Percentiles rank a stretch among this genome's conserved stretches.
phyloP scores from a whole-genome alignment of 2,888 invertebrate genomes.

The Ichneumoninae sp. region DNA sequence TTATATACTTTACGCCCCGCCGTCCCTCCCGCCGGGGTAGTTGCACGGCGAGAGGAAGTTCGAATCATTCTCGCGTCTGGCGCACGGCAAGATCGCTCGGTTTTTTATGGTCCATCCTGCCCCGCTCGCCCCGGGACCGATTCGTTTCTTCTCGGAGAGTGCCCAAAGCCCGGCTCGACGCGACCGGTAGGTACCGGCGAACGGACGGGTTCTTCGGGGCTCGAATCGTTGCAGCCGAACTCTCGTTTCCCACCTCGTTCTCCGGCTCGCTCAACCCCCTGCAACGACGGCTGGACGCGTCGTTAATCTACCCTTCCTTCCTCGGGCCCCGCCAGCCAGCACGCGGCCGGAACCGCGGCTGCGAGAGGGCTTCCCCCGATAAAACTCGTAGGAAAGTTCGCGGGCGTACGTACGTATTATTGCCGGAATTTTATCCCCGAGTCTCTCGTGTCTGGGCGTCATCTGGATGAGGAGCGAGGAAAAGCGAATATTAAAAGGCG shows the following conservation, averaged over 20 bases:
- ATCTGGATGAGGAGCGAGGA: conserved; percentile 65
- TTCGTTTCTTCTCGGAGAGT: conserved; percentile 58
- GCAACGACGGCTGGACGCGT: conserved; percentile 64
- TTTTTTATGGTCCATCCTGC: conserved; percentile 46
- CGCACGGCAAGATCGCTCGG: conserved; percentile 9
- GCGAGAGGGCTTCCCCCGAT: conserved; percentile 51
- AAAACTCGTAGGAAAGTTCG: conserved; percentile 61
- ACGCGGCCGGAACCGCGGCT: conserved; percentile 59
- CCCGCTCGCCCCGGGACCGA: conserved; percentile 44
- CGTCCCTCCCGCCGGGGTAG: conserved; percentile 1
- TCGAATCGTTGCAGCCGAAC: conserved; percentile 65
- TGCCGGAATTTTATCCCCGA: conserved; percentile 54
- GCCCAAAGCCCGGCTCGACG: conserved; percentile 38
- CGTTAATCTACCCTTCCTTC: conserved; percentile 61
- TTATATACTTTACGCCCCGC: conserved; percentile 20
- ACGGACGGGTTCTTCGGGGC: conserved; percentile 12
- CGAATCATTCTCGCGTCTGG: conserved; percentile 51
- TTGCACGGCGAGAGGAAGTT: conserved; percentile 36
- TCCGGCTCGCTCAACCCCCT: conserved; percentile 31
- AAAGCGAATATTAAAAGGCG: conserved; percentile 63
- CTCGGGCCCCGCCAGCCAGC: background rate
- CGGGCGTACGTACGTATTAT: conserved; percentile 44
- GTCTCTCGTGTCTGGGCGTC: conserved; percentile 59
- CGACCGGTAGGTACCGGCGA: conserved; percentile 41
- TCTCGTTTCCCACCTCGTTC: conserved; percentile 68